Base-by-base conservation (phyloP, 2,797 vertebrate species). In the Ptychadena robeensis region DNA sequence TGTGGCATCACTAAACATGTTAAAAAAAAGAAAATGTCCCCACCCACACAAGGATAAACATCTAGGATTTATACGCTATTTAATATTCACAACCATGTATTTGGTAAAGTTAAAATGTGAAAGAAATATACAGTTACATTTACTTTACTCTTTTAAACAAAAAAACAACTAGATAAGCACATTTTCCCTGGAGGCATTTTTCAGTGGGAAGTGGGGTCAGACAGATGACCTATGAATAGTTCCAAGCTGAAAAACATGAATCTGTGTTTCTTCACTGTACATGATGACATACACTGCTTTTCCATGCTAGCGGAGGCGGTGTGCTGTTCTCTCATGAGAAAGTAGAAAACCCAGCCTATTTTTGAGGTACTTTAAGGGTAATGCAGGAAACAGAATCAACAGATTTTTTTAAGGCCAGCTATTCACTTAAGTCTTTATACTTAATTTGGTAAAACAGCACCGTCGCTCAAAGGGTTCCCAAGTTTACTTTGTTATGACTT, bases 161-260 rank as follows among this genome's bases (percentile, higher is more conserved):
- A n/a, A 79, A 68, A 9, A 40, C 28, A 15, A 35, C 22, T 10
- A 35, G 68, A 66, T 76, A 81, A 80, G 70, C 25, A 25, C 28
- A 48, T 44, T 31, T 75, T 81, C 73, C 79, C 64, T 37, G 30
- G 64, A 73, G 70, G 2, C 30, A 14, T 68, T 18, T 30, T n/a
- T 59, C 69, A 73, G 64, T 80, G 82, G 81, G 57, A 79, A 74
- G 38, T 28, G 61, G 30, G 82, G 77, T 63, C 71, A 85, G 77
- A 64, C 77, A 70, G 67, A 75, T 76, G 71, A 80, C 70, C 77
- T 68, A 68, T 34, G 30, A 59, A 84, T 80, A 80, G 44, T 30
- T 80, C 67, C 9, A 44, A 34, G 44, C 25, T 57, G 5, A 68
- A 66, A 73, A 68, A 67, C 10, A 30, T 2, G 44, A 57, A 35